Evolutionary conservation across 2,888 invertebrate genomes (phyloP), one percentile per base, ranked within the genome.

Genomic region (Therioaphis trifolii): DNA sequence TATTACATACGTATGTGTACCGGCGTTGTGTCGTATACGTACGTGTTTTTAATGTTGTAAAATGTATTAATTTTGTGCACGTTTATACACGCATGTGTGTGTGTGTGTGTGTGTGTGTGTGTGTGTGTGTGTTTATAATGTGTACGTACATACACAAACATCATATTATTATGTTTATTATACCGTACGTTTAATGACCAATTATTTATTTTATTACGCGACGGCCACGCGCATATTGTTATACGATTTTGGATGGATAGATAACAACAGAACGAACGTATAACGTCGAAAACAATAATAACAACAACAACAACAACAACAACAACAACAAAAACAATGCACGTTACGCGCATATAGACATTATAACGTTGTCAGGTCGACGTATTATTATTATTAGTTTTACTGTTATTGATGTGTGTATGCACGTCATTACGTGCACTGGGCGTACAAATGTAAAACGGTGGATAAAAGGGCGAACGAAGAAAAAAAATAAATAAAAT

Each of bases 151-250:
- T n/a, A 21, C 55, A 55, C 3, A 55, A 4, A 7, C 55, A 49
- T 49, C 3, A 5, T 49, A 18, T 5, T 2, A 4, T 4, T 49
- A 49, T 18, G 5, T 15, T 15, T 49, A 18, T 15, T 18, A 18
- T 49, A 18, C 4, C 18, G 49, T 18, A 58, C 52, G 35, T 52
- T 27, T 52, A 74, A 74, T 35, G 52, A 74, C 35, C 72, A 35
- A 35, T 52, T 55, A 74, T 35, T 11, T 40, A 21, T 74, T 74
- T 55, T 55, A 74, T 35, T 52, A 52, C 35, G 21, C 52, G 49
- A n/a, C 58, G 21, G 12, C 58, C 12, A 3, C 21, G 12, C 21
- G 4, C 12, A 12, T 58, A 24, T 58, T 58, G 7, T 52, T 35
- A 46, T 72, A 52, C 14, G 12, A 21, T 72, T 72, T 9, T n/a